Evolutionary conservation across 2,113 vertebrate genomes (phyloP), one percentile per base, ranked within the genome.

Genomic region (Loxodonta africana): DNA sequence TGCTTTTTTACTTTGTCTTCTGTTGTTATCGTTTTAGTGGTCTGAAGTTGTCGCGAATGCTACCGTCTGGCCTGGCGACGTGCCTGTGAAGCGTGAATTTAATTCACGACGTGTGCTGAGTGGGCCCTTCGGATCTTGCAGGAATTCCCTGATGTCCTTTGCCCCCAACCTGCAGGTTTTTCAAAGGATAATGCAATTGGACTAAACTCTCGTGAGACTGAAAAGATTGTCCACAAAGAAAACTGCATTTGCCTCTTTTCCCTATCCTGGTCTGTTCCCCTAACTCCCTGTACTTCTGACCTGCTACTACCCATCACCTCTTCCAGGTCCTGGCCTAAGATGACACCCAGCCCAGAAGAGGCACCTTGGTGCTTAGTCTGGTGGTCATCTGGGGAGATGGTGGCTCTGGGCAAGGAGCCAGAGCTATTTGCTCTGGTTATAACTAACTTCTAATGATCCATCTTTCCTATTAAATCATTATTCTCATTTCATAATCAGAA

Each of bases 381-480:
- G 48, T 78, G 77, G 76, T 90, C 89, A 83, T 73, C 33, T 2
- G 2, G 30, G 81, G 25, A 51, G 62, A 73, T 28, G 14, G 44
- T 71, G 33, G 80, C 44, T 88, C 65, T 88, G 60, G 78, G 37
- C 23, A n/a, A 86, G 41, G 73, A 95, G 53, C 12, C 33, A 76
- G 87, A 51, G 53, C 14, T 83, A 25, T 87, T 76, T 77, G 48
- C 23, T 23, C 18, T 95, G 17, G 57, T 78, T n/a, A 28, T 46
- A 71, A 57, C 51, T 95, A 46, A 83, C 30, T 93, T 83, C 41
- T 65, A 48, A 37, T 74, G 83, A 48, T 48, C 23, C 8, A 41
- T 71, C 33, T 83, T 37, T 77, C 76, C 37, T 57, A 4, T n/a
- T 91, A 76, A 92, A 87, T 93, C 30, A 93, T 46, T 80, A 94